Conservation (phyloP, 2,113 vertebrate species). For the Myiopsitta monachus region DNA sequence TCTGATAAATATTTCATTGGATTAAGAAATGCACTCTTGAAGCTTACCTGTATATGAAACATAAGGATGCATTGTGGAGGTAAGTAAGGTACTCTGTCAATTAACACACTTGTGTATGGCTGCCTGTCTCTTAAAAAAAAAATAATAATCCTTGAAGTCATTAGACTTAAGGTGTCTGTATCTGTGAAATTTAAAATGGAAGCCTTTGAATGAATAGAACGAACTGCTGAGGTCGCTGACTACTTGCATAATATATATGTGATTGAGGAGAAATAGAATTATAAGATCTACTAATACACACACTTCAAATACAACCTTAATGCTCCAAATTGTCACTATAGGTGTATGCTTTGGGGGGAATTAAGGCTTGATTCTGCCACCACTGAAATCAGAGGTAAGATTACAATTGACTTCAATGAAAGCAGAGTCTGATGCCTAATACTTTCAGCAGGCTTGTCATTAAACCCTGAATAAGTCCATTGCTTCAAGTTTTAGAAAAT, state of each 20-base stretch:
- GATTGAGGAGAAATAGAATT: neutral
- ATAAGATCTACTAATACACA: neutral
- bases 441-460: neutral
- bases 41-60: constrained; percentile 50
- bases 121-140: constrained; percentile 26
- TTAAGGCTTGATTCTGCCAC: neutral
- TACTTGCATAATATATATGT: neutral
- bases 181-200: neutral
- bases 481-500: neutral
- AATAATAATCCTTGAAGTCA: constrained; percentile 23
- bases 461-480: neutral
- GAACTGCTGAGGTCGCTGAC: neutral
- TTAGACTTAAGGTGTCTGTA: neutral
- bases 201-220: neutral
- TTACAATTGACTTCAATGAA: neutral
- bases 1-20: constrained; percentile 67
- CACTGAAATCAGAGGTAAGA: neutral
- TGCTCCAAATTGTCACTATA: neutral
- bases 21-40: constrained; percentile 64
- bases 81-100: constrained; percentile 63
- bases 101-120: constrained; percentile 41
- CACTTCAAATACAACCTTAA: neutral
- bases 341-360: fast-evolving
- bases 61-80: constrained; percentile 29
- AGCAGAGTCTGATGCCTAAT: neutral